Percentiles rank a stretch among this genome's conserved stretches.
Evolutionary conservation across 2,888 invertebrate genomes (phyloP).

Genomic region (Geophilus truncorum): DNA sequence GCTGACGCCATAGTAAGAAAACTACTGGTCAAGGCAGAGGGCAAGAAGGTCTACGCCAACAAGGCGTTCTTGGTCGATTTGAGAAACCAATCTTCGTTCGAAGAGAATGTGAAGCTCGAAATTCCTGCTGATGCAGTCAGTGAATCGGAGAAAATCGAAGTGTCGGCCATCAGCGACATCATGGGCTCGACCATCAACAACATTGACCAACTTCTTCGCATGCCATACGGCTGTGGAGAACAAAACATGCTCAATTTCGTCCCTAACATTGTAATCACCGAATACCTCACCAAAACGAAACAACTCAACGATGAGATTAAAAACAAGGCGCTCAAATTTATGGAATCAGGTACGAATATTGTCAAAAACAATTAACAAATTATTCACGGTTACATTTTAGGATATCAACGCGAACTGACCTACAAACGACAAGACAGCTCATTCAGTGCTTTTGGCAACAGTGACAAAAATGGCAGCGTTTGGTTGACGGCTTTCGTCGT

Average conservation of each 20-base stretch:
- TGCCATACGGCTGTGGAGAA: conserved; percentile 52
- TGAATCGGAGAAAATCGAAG: conserved; percentile 41
- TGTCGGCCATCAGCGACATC: conserved; percentile 46
- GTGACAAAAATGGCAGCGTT: conserved; percentile 47
- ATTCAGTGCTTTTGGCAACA: conserved; percentile 50
- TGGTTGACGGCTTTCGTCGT: conserved; percentile 51
- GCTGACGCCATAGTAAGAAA: conserved; percentile 52
- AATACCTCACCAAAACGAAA: conserved; percentile 47
- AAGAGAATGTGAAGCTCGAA: conserved; percentile 38
- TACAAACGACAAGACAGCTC: conserved; percentile 48
- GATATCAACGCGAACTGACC: conserved; percentile 49
- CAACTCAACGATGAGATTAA: conserved; percentile 45
- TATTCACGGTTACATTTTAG: conserved; percentile 40
- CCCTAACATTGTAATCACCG: conserved; percentile 48
- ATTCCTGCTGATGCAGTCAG: conserved; percentile 41
- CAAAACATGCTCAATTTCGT: conserved; percentile 51
- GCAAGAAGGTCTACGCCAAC: conserved; percentile 41
- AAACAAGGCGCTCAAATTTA: conserved; percentile 45
- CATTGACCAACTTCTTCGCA: conserved; percentile 47
- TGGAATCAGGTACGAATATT: conserved; percentile 46
- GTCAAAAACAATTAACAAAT: conserved; percentile 7
- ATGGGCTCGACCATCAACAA: conserved; percentile 49
- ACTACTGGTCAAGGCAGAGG: conserved; percentile 48
- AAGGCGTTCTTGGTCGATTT: conserved; percentile 41
- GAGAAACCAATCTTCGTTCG: conserved; percentile 30